phyloP scores from a whole-genome alignment of 2,888 invertebrate genomes.

The Dinocampus coccinellae region DNA sequence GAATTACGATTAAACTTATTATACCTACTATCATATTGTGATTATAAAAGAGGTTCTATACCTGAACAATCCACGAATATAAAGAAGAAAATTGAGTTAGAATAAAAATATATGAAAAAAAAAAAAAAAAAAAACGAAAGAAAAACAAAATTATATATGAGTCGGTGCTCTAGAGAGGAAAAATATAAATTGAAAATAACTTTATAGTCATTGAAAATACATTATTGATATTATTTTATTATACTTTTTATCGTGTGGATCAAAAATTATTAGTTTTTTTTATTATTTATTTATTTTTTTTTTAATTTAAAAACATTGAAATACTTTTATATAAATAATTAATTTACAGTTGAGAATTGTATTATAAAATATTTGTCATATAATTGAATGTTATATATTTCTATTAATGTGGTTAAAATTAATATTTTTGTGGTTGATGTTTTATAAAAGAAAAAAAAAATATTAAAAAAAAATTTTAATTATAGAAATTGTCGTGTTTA shows the following conservation, averaged over 20 bases:
- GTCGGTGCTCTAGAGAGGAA: no score
- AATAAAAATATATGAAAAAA: neutral
- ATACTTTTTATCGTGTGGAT: neutral
- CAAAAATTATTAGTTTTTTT: neutral
- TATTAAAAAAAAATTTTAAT: no score
- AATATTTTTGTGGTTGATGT: neutral
- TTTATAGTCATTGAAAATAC: neutral
- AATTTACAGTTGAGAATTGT: neutral
- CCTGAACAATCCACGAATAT: neutral
- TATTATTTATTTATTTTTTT: no score
- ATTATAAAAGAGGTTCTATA: neutral
- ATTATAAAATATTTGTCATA: neutral
- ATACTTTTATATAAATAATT: neutral
- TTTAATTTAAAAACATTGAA: neutral
- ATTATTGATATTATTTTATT: neutral
- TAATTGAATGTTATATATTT: neutral
- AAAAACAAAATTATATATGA: no score
- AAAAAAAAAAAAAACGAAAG: neutral
- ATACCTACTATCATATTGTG: neutral
- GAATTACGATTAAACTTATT: neutral
- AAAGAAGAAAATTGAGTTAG: neutral
- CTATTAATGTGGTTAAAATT: neutral
- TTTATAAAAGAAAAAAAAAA: neutral
- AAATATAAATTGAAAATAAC: no score
- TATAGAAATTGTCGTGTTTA: no score